phyloP scores from a whole-genome alignment of 2,888 invertebrate genomes.

The Tortrix viridana region DNA sequence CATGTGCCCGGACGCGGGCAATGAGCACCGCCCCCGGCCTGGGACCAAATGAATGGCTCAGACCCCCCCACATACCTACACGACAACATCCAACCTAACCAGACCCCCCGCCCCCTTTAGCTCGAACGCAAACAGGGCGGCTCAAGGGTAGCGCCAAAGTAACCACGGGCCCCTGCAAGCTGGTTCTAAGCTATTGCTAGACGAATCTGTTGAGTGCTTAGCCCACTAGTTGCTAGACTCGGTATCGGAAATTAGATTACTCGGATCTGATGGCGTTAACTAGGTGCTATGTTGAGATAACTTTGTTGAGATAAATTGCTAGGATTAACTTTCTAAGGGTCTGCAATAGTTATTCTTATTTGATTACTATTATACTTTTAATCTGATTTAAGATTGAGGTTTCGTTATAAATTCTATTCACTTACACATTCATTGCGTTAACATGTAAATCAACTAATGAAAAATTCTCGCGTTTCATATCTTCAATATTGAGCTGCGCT shows the following conservation, averaged over 20 bases:
- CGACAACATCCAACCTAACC: slow-evolving; percentile 52
- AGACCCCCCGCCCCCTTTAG: slow-evolving; percentile 67
- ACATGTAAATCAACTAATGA: no score
- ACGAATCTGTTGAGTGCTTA: slow-evolving; percentile 73
- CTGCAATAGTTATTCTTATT: no score
- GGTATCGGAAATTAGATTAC: slow-evolving; percentile 64
- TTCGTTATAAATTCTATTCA: no score
- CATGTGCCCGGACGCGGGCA: slow-evolving; percentile 70
- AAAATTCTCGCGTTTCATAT: no score
- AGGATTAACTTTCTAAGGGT: background rate
- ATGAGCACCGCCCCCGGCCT: slow-evolving; percentile 78
- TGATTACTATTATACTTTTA: no score
- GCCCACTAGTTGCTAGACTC: slow-evolving; percentile 77
- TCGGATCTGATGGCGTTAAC: slow-evolving; percentile 31
- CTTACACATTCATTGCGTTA: no score
- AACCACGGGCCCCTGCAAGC: slow-evolving; percentile 55
- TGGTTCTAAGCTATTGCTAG: slow-evolving; percentile 71
- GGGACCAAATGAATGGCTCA: slow-evolving; percentile 71
- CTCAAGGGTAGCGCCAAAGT: slow-evolving; percentile 45
- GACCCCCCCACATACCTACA: slow-evolving; percentile 59
- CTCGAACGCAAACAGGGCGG: slow-evolving; percentile 44
- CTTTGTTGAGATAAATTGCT: slow-evolving; percentile 1
- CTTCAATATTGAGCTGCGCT: no score
- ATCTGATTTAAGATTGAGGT: no score
- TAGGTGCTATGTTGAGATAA: slow-evolving; percentile 14